Percentiles rank a stretch among this genome's conserved stretches.
phyloP scores from a whole-genome alignment of 1,140 invertebrate species.

The Bombus huntii region DNA sequence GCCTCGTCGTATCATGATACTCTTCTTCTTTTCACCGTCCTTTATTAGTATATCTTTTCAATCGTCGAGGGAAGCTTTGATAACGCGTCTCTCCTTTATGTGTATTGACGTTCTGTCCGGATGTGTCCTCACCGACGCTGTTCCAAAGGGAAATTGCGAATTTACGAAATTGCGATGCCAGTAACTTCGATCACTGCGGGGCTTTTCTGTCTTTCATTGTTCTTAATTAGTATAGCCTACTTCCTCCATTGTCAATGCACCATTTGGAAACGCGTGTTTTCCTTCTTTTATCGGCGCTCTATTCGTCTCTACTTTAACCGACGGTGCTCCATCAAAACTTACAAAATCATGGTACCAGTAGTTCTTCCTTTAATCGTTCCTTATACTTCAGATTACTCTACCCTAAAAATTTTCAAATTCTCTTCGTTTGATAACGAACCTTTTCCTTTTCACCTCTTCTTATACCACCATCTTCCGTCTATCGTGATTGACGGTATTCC shows the following conservation, averaged over 20 bases:
- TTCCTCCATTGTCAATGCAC: too few relatives aligned
- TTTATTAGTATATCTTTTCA: slow-evolving; percentile 11
- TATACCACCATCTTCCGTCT: too few relatives aligned
- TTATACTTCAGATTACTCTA: too few relatives aligned
- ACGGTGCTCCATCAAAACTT: too few relatives aligned
- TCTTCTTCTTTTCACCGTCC: background rate
- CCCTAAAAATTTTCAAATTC: too few relatives aligned
- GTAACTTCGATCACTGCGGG: background rate
- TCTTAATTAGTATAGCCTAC: background rate
- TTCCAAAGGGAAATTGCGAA: background rate
- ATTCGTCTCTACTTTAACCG: too few relatives aligned
- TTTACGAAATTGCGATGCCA: background rate
- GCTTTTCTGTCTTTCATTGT: background rate
- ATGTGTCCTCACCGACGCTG: background rate
- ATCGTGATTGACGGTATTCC: background rate
- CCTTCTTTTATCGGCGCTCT: too few relatives aligned
- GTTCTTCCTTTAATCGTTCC: too few relatives aligned
- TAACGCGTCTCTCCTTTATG: background rate
- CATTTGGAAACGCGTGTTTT: too few relatives aligned
- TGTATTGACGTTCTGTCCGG: background rate
- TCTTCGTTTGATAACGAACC: too few relatives aligned
- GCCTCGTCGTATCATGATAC: slow-evolving; percentile 22
- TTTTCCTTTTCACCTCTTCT: too few relatives aligned
- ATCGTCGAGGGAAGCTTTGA: slow-evolving; percentile 14
- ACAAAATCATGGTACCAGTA: too few relatives aligned